Evolutionary conservation across 2,113 vertebrate species (phyloP).

Genomic region (Tympanuchus pallidicinctus): DNA sequence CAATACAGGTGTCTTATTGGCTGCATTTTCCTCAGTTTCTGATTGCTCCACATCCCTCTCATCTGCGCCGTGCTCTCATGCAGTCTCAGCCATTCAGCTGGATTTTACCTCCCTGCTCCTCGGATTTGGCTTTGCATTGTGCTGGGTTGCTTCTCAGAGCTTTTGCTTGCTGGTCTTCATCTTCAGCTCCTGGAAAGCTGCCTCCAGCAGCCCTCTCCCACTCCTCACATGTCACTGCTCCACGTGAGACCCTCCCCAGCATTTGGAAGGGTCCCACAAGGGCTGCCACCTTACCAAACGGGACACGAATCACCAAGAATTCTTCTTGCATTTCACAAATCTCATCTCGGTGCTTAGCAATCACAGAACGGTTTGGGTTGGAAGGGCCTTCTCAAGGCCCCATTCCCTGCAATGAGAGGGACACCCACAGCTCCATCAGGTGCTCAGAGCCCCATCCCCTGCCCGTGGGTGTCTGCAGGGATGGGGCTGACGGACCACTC

Average conservation of each 20-base stretch:
- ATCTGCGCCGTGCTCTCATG: not conserved
- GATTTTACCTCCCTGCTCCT: not conserved
- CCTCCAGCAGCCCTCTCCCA: not conserved
- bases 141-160: not conserved
- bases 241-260: not conserved
- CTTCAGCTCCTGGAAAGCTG: not conserved
- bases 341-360: not conserved
- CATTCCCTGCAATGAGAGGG: too few species aligned
- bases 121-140: not conserved
- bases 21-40: not conserved
- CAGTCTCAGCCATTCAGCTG: not conserved
- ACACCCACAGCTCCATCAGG: too few species aligned
- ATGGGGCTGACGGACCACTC: too few species aligned
- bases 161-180: not conserved
- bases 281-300: not conserved
- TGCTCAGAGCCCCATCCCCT: too few species aligned
- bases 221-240: not conserved
- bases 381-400: too few species aligned
- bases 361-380: too few species aligned
- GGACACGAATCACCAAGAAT: not conserved
- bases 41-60: not conserved
- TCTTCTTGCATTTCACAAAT: not conserved
- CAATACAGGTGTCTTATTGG: not conserved
- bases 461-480: too few species aligned
- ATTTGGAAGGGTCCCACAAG: not conserved